phyloP scores from a whole-genome alignment of 2,888 invertebrate genomes.

The Cephus rjabovi region DNA sequence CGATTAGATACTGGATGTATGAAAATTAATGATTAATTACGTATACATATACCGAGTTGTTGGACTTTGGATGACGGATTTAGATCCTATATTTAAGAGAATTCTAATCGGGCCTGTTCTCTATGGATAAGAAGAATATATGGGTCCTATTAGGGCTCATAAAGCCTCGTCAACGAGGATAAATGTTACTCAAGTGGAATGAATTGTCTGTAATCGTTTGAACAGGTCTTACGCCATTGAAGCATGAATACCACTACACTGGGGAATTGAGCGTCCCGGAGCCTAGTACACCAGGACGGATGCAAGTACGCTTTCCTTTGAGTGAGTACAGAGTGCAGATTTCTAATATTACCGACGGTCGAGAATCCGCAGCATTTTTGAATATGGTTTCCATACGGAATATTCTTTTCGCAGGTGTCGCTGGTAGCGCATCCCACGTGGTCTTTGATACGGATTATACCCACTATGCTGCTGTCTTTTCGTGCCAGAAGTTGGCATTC shows the following conservation, averaged over 20 bases:
- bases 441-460: constrained; percentile 81
- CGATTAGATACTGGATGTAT: background rate
- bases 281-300: constrained; percentile 74
- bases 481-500: constrained; percentile 81
- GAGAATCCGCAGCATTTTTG: background rate
- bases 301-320: constrained; percentile 82
- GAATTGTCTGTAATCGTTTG: constrained; percentile 50
- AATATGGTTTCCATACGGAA: background rate
- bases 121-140: constrained; percentile 27
- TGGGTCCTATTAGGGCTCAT: constrained; percentile 16
- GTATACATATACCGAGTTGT: background rate
- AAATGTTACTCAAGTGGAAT: constrained; percentile 53
- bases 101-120: background rate
- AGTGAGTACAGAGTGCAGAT: constrained; percentile 71
- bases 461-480: constrained; percentile 81
- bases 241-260: constrained; percentile 84
- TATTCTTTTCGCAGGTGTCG: constrained; percentile 70
- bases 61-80: background rate
- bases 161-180: constrained; percentile 32
- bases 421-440: constrained; percentile 80
- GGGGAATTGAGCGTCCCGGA: constrained; percentile 77
- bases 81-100: background rate
- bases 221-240: constrained; percentile 77
- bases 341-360: background rate
- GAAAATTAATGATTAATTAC: background rate